Conservation (phyloP, 2,113 vertebrate genomes). For the Perca flavescens region DNA sequence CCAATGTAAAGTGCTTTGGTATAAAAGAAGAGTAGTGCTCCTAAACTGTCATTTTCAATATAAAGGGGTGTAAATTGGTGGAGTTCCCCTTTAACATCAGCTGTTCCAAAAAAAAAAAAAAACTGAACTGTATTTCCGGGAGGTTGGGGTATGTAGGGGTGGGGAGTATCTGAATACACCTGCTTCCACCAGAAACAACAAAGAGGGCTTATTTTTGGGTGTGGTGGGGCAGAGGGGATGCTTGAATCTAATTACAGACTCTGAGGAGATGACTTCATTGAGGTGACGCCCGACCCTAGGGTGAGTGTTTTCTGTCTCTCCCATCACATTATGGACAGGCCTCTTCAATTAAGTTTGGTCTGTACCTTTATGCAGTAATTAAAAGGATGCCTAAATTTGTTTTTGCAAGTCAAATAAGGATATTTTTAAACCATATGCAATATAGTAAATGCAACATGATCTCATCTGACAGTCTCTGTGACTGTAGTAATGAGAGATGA, state of each 20-base stretch:
- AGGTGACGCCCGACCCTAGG: slow-evolving; percentile 59
- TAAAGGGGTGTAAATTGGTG: background rate
- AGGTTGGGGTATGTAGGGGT: background rate
- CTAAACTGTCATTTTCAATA: background rate
- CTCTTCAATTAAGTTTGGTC: slow-evolving; percentile 36
- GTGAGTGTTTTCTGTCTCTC: slow-evolving; percentile 41
- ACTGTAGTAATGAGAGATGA: slow-evolving; percentile 13
- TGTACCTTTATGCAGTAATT: slow-evolving; percentile 36
- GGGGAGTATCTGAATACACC: slow-evolving; percentile 46
- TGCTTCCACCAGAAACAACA: slow-evolving; percentile 69
- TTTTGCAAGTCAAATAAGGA: slow-evolving; percentile 21
- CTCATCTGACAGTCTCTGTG: slow-evolving; percentile 6
- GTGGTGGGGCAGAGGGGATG: slow-evolving; percentile 16
- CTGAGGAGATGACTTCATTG: slow-evolving; percentile 72
- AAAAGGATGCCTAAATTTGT: background rate
- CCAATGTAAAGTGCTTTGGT: background rate
- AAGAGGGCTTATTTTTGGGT: slow-evolving; percentile 50
- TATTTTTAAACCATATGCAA: background rate
- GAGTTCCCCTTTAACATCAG: slow-evolving; percentile 18
- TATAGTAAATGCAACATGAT: slow-evolving; percentile 11
- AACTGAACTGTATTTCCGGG: slow-evolving; percentile 27
- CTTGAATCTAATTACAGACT: slow-evolving; percentile 80
- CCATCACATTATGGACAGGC: slow-evolving; percentile 25
- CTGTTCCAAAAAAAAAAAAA: background rate
- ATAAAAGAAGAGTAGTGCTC: background rate